Evolutionary conservation across 2,888 invertebrate genomes (phyloP).

Genomic region (Dendrolimus houi): DNA sequence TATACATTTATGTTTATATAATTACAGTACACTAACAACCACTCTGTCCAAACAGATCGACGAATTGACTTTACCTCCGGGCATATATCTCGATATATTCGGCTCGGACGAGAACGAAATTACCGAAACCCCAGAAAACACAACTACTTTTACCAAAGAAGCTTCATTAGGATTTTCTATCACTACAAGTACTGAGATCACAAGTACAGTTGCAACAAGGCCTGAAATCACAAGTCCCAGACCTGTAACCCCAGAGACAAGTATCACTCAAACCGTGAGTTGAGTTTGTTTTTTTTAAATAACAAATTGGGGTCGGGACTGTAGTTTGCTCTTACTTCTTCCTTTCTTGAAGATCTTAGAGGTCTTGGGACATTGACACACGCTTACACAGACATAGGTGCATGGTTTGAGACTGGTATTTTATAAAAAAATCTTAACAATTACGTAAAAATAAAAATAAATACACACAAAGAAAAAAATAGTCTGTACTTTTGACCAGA

Average conservation of each 20-base stretch:
- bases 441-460: too few relatives aligned
- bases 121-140: neutral
- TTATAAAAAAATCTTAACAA: too few relatives aligned
- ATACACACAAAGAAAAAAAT: too few relatives aligned
- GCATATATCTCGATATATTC: neutral
- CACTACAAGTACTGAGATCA: neutral
- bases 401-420: too few relatives aligned
- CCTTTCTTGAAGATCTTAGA: too few relatives aligned
- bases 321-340: neutral
- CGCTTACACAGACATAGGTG: too few relatives aligned
- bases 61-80: neutral
- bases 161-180: neutral
- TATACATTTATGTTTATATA: too few relatives aligned
- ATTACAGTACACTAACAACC: too few relatives aligned
- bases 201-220: neutral
- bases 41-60: neutral
- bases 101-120: neutral
- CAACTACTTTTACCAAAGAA: neutral
- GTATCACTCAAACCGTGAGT: neutral
- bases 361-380: too few relatives aligned
- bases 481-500: too few relatives aligned
- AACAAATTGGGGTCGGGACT: neutral
- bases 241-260: neutral
- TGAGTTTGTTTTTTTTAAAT: neutral
- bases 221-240: neutral